Base-by-base conservation (phyloP, 1,140 invertebrate species). In the Leptinotarsa undecemlineata region DNA sequence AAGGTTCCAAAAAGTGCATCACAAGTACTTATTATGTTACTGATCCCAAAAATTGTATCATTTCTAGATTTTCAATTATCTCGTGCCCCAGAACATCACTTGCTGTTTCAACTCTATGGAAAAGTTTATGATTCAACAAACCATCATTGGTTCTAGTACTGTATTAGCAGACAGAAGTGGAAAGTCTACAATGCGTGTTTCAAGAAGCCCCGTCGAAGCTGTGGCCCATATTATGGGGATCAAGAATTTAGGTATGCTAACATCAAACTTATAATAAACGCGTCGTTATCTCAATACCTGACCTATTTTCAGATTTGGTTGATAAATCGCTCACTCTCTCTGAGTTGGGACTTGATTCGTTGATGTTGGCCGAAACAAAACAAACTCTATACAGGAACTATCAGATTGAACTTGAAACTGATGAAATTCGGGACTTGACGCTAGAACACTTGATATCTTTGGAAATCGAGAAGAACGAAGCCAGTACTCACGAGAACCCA, bases 111-210 rank as follows among this genome's bases (percentile, higher is more conserved):
- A 89, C 72, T 85, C 89, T 5, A 76, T 92, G 48, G 91, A 92
- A 80, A 86, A 88, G 51, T 92, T 97, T 84, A 84, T 97, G 21
- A 89, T 88, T 66, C 89, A 91, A 75, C 77, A 86, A 8, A 80
- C 88, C 20, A 84, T 90, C 21, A 89, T 96, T 47, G 91, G 95
- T 1, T 90, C 93, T 0, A 93, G 92, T 78, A 93, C 93, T 86
- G 92, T 95, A 0, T 89, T 92, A 2, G 92, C 91, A 4, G 92
- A 94, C 79, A 93, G 92, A 84, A 86, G 87, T 71, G 82, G 84
- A 1, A 87, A 87, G 13, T 85, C 86, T 1, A 86, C 86, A 15
- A 87, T 86, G 0, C 88, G 86, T 72, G 87, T 87, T 20, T 90
- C 86, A 76, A 89, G 91, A 77, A 88, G 48, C 6, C 71, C 71